These are phyloP conservation scores for Dinomys branickii DNA, from an alignment of 2,113 vertebrate genomes.

Conservation along the genomic window DNA sequence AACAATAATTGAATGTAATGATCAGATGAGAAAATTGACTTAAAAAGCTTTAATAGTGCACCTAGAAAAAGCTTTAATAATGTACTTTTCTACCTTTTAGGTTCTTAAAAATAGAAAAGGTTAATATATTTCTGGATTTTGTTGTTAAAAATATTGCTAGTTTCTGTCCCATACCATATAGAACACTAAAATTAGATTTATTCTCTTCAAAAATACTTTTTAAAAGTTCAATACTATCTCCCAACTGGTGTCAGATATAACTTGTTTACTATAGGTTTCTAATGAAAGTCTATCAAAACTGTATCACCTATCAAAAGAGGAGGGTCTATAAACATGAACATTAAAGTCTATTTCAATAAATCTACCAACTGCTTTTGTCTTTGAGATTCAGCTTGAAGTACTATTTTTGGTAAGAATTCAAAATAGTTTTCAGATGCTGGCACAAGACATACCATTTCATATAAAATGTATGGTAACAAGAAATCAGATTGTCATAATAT, in stretches of 20 bases:
- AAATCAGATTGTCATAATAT: constrained; percentile 68
- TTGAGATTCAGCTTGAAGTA: constrained; percentile 29
- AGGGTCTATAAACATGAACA: not conserved
- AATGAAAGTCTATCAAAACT: not conserved
- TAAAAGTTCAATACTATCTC: not conserved
- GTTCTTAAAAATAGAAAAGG: constrained; percentile 12
- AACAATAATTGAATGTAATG: not conserved
- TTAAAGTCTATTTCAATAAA: constrained; percentile 37
- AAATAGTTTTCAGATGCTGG: constrained; percentile 51
- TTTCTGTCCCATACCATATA: not conserved
- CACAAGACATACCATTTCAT: constrained; percentile 32
- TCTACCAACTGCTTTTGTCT: constrained; percentile 2
- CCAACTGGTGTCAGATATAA: not conserved
- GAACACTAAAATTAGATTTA: not conserved
- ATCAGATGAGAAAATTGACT: not conserved
- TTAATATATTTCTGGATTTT: not conserved
- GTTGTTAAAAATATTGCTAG: not conserved
- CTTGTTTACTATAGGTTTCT: not conserved
- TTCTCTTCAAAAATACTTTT: constrained; percentile 25
- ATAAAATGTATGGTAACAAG: constrained; percentile 57
- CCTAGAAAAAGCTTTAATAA: not conserved
- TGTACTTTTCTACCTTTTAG: not conserved
- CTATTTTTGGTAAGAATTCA: constrained; percentile 57
- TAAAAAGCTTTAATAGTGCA: not conserved
- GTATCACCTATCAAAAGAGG: not conserved